Percentiles rank a stretch among this genome's conserved stretches.
Evolutionary conservation across 2,888 invertebrate genomes (phyloP).

Genomic region (Belgica antarctica): DNA sequence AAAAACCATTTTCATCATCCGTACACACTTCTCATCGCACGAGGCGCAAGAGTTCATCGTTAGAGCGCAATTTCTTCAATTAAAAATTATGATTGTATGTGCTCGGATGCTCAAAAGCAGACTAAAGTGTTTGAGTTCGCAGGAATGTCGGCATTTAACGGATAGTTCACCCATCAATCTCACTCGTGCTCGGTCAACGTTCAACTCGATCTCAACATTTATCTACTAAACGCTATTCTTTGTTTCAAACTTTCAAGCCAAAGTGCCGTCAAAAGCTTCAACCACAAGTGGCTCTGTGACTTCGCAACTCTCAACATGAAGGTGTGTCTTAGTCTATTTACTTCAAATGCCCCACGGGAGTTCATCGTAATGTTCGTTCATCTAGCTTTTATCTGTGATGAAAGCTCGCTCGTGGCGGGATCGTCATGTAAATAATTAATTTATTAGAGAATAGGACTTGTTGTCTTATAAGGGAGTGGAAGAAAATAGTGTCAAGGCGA

Average conservation of each 20-base stretch:
- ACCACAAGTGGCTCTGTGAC: background rate
- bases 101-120: background rate
- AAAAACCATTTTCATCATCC: slow-evolving; percentile 1
- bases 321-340: background rate
- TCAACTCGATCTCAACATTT: background rate
- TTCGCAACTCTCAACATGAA: background rate
- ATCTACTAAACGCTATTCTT: background rate
- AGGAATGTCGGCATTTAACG: slow-evolving; percentile 1
- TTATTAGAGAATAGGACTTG: no score
- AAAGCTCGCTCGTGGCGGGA: no score
- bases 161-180: slow-evolving; percentile 2
- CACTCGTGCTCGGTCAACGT: background rate
- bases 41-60: slow-evolving; percentile 9
- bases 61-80: slow-evolving; percentile 2
- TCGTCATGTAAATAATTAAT: no score
- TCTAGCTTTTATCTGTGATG: no score
- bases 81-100: slow-evolving; percentile 24
- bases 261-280: background rate
- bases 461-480: no score
- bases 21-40: no score
- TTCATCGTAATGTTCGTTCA: no score
- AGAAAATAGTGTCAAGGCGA: no score
- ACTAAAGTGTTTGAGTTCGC: background rate
- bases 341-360: background rate
- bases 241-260: background rate